Base-by-base conservation (phyloP, 2,113 vertebrate genomes). In the Malurus elegans region DNA sequence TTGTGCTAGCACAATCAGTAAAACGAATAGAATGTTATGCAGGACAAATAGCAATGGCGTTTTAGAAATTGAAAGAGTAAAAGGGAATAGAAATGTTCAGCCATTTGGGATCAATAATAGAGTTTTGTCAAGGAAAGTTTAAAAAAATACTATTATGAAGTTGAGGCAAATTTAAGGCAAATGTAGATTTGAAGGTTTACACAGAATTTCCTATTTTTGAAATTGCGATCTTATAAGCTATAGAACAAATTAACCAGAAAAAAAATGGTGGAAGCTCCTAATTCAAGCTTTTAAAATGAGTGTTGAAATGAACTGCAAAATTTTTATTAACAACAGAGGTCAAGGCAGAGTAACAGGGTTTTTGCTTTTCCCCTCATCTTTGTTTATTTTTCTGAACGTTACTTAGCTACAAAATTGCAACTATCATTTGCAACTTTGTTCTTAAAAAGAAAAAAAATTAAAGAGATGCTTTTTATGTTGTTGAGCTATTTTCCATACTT, bases 401-500 rank as follows among this genome's bases (percentile, higher is more conserved):
- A 31, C 40, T 48, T 67, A 91, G 71, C 60, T 25, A 29, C 36
- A 81, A 82, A 88, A 53, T 53, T 14, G 25, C 44, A 84, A 34
- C 15, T 9, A 14, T 85, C 64, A 61, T 66, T 64, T 78, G 31
- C 32, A 64, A 57, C 69, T 90, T 71, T 79, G 32, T 40, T 36
- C 38, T 42, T 50, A 50, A 80, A 82, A 92, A 86, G n/a, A 70
- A 94, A 34, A 88, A 90, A 62, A 42, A 44, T n/a, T 12, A 66
- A 48, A 50, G 47, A 87, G 31, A 60, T 84, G 56, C 32, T 86
- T 62, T 93, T 78, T 81, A 36, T 69, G 21, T 70, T 64, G 38
- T 69, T 95, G 87, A 95, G 78, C 87, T 91, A 31, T 93, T 45
- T 62, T 73, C 91, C 48, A 20, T 93, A 67, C 73, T 92, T 86